Percentiles rank a stretch among this genome's conserved stretches.
Conservation (phyloP, 2,113 vertebrate genomes). For the Chloropsis hardwickii region DNA sequence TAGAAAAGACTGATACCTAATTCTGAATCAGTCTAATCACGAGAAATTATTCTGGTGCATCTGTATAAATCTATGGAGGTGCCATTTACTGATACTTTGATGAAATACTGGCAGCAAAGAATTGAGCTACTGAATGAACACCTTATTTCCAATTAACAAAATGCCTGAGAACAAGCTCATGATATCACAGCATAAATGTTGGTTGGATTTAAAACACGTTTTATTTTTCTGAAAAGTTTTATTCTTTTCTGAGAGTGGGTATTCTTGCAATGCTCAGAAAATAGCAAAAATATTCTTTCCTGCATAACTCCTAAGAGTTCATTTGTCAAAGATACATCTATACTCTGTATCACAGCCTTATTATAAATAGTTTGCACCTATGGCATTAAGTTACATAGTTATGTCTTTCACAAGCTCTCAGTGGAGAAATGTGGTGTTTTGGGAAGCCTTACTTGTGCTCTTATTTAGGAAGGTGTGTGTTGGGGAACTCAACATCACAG, state of each 20-base stretch:
- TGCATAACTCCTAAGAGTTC: neutral
- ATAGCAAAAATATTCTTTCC: neutral
- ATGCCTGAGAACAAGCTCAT: neutral
- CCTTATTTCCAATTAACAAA: neutral
- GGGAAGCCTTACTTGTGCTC: neutral
- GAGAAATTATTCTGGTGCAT: neutral
- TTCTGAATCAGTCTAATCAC: slow-evolving; percentile 8
- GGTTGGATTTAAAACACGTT: neutral
- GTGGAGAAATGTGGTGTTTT: neutral
- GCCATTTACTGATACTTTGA: neutral
- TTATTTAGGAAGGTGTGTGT: neutral
- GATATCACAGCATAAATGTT: neutral
- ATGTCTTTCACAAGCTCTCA: neutral
- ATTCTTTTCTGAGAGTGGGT: neutral
- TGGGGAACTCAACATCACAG: neutral
- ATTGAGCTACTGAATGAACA: neutral
- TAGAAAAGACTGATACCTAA: neutral
- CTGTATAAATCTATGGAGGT: neutral
- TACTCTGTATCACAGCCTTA: neutral
- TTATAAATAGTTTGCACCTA: neutral
- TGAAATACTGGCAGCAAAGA: neutral
- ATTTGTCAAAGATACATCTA: neutral
- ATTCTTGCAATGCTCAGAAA: neutral
- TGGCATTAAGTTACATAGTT: neutral
- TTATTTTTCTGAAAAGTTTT: neutral